These are phyloP conservation scores for Sebastes steindachneri DNA, from an alignment of 2,797 vertebrate species.

Conservation along the genomic window DNA sequence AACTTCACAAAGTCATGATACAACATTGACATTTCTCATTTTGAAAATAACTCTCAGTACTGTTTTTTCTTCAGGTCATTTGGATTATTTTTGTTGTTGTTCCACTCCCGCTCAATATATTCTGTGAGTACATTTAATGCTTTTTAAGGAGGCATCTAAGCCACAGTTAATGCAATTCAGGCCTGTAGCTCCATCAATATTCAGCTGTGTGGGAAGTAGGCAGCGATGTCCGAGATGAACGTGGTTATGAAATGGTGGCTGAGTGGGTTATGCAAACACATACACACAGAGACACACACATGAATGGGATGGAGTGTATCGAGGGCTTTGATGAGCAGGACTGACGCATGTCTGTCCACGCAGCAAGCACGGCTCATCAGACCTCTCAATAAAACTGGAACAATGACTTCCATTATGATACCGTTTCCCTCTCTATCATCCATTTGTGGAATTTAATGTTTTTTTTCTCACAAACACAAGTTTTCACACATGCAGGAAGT, in stretches of 20 bases:
- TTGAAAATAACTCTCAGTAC: background rate
- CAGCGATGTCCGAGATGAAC: slow-evolving; percentile 46
- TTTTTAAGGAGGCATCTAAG: slow-evolving; percentile 29
- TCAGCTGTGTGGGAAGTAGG: slow-evolving; percentile 67
- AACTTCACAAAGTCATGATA: background rate
- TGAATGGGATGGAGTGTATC: slow-evolving; percentile 3
- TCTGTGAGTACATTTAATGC: background rate
- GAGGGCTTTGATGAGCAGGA: slow-evolving; percentile 13
- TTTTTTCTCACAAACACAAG: background rate
- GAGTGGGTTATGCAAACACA: slow-evolving; percentile 72
- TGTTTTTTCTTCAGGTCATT: background rate
- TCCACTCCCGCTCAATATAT: background rate
- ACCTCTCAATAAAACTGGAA: slow-evolving; percentile 33
- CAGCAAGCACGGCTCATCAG: background rate
- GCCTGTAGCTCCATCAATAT: slow-evolving; percentile 54
- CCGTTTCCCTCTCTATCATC: background rate
- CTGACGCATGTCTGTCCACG: slow-evolving; percentile 45
- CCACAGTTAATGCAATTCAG: slow-evolving; percentile 18
- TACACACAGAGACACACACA: background rate
- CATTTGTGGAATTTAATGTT: background rate
- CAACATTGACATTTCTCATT: slow-evolving; percentile 3
- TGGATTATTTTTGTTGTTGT: background rate
- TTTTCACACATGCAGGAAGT: background rate
- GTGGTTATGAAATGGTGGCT: slow-evolving; percentile 63
- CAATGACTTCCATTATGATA: slow-evolving; percentile 1